A percentile compares a stretch with the other conserved stretches of the same genome.
phyloP scores from a whole-genome alignment of 1,140 invertebrate genomes.

The Eupeodes corollae region DNA sequence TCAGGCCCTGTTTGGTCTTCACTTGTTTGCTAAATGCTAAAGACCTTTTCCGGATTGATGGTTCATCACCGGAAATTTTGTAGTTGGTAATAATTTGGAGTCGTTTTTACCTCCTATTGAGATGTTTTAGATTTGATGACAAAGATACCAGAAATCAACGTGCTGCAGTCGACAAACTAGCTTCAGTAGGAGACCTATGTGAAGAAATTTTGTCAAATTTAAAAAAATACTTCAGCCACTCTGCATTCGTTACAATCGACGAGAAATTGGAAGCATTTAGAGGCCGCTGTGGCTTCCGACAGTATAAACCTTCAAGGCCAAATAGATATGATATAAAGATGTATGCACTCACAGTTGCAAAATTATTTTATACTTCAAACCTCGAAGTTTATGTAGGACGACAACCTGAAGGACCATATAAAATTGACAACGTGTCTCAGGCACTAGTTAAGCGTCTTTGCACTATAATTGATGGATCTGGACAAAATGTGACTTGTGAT shows the following conservation, averaged over 20 bases:
- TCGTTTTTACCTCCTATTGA: constrained; percentile 6
- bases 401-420: no score
- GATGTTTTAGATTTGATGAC: constrained; percentile 17
- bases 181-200: constrained; percentile 22
- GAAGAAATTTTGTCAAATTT: constrained; percentile 22
- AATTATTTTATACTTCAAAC: constrained; percentile 18
- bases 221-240: constrained; percentile 4
- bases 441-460: constrained; percentile 1
- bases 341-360: constrained; percentile 17
- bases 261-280: constrained; percentile 27
- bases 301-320: constrained; percentile 29
- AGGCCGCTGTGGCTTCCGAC: constrained; percentile 19
- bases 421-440: constrained; percentile 7
- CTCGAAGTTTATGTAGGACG: constrained; percentile 26
- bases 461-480: constrained; percentile 19
- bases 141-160: constrained; percentile 6
- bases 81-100: not conserved
- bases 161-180: constrained; percentile 28
- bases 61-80: not conserved
- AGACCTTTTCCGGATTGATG: not conserved
- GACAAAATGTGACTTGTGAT: constrained; percentile 35
- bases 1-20: not conserved
- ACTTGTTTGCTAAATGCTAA: not conserved
- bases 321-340: constrained; percentile 39
- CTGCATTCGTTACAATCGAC: constrained; percentile 25